These are phyloP conservation scores for Cosmia pyralina DNA, from an alignment of 2,888 invertebrate species.

Conservation along the genomic window DNA sequence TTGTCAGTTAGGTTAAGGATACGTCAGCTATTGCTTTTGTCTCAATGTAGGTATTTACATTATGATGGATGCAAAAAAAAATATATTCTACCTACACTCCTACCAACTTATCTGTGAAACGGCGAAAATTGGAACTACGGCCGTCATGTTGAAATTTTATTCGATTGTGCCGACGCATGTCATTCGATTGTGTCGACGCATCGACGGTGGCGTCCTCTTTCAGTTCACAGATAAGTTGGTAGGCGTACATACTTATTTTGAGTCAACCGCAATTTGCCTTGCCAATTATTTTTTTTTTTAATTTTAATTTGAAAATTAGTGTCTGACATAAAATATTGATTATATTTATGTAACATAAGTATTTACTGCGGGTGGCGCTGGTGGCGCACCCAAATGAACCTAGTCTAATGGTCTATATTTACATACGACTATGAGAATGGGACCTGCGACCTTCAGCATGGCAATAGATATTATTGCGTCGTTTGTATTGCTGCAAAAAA, in stretches of 20 bases:
- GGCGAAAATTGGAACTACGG: too few species aligned
- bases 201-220: too few species aligned
- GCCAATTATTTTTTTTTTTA: background rate
- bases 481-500: background rate
- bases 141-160: too few species aligned
- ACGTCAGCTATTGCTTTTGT: background rate
- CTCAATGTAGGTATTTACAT: background rate
- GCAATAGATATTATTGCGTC: background rate
- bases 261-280: background rate
- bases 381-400: background rate
- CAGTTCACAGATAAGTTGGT: too few species aligned
- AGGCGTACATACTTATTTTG: background rate
- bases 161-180: too few species aligned
- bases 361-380: too few species aligned
- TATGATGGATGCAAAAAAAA: background rate
- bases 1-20: constrained; percentile 1
- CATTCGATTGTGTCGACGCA: too few species aligned
- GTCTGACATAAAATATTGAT: background rate
- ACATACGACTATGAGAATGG: background rate
- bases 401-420: too few species aligned
- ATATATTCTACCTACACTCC: background rate
- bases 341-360: background rate
- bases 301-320: background rate
- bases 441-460: background rate
- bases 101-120: too few species aligned